phyloP scores from a whole-genome alignment of 1,140 invertebrate genomes.

The Drosophila varians region DNA sequence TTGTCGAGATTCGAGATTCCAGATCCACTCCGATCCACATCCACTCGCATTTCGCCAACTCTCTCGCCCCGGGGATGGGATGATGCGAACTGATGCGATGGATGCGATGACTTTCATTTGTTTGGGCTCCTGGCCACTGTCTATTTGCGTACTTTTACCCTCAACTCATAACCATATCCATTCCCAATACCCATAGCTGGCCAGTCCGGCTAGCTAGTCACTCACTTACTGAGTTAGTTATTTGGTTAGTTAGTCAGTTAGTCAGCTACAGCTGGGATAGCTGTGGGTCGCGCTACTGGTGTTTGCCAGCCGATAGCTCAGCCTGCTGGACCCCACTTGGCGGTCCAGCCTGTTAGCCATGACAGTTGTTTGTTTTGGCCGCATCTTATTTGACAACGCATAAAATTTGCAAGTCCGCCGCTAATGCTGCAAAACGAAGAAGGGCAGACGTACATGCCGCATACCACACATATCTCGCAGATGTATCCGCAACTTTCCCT shows the following conservation, averaged over 20 bases:
- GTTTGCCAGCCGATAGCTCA: conserved; percentile 38
- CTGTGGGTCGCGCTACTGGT: conserved; percentile 36
- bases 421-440: conserved; percentile 19
- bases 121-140: conserved; percentile 46
- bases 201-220: not conserved
- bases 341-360: conserved; percentile 18
- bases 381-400: conserved; percentile 61
- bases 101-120: conserved; percentile 68
- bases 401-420: conserved; percentile 68
- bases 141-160: conserved; percentile 78
- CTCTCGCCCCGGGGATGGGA: conserved; percentile 53
- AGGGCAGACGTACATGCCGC: conserved; percentile 45
- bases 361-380: conserved; percentile 60
- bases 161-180: not conserved
- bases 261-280: conserved; percentile 10
- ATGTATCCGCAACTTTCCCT: conserved; percentile 75
- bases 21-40: conserved; percentile 1
- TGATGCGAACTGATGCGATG: conserved; percentile 15
- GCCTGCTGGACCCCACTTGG: conserved; percentile 34
- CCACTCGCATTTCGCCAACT: conserved; percentile 43
- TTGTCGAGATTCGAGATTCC: conserved; percentile 32
- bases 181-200: conserved; percentile 10
- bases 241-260: conserved; percentile 33
- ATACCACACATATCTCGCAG: conserved; percentile 48
- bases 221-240: conserved; percentile 7